These are phyloP conservation scores for Polyommatus iphigenia DNA, from an alignment of 2,888 invertebrate genomes.

Conservation along the genomic window DNA sequence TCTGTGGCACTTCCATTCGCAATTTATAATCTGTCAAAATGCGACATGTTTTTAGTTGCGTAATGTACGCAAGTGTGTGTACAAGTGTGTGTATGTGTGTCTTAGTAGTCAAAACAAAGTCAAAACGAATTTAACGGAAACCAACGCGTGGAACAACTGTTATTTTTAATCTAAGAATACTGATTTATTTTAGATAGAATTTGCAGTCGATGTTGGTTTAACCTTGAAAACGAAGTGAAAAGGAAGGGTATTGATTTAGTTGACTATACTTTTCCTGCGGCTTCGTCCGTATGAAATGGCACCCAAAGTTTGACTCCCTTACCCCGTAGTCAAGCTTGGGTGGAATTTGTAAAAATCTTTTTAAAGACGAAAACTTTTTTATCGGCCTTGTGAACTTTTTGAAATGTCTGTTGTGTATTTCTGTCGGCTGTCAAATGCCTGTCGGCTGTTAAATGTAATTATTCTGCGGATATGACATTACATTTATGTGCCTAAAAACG, in stretches of 20 bases:
- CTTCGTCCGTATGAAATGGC: too few species aligned
- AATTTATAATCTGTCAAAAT: slow-evolving; percentile 15
- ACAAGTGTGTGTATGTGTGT: background rate
- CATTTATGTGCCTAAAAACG: too few species aligned
- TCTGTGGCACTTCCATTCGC: background rate
- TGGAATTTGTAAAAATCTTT: too few species aligned
- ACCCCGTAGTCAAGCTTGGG: too few species aligned
- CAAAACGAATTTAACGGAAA: slow-evolving; percentile 9
- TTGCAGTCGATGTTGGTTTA: background rate
- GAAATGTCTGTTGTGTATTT: too few species aligned
- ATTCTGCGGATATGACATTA: too few species aligned
- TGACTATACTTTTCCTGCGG: too few species aligned
- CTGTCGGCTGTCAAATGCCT: too few species aligned
- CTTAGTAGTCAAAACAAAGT: background rate
- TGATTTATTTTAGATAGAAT: background rate
- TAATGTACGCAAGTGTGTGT: background rate
- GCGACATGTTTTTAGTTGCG: slow-evolving; percentile 10
- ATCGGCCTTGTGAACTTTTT: too few species aligned
- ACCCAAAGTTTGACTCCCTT: too few species aligned
- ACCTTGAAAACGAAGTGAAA: background rate
- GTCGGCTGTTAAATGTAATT: too few species aligned
- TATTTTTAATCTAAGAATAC: slow-evolving; percentile 17
- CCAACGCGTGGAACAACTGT: slow-evolving; percentile 3
- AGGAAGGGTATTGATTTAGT: background rate
- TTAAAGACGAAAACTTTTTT: too few species aligned